Conservation (phyloP, 2,888 invertebrate species). For the Tinea trinotella region DNA sequence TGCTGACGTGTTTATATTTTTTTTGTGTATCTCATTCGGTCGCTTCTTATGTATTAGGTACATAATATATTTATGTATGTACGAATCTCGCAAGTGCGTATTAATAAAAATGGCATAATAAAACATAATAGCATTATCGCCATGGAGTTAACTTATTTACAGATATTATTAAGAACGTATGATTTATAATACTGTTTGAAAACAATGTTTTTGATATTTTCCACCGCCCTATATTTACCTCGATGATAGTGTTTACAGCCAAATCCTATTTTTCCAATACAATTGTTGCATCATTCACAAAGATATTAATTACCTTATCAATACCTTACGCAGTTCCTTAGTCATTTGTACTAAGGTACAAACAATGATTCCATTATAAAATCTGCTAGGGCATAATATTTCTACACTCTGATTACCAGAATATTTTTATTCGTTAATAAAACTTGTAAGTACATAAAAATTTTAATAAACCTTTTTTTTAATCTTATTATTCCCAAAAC, state of each 20-base stretch:
- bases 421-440: too few species aligned
- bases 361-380: too few species aligned
- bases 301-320: not conserved
- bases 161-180: not conserved
- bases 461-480: too few species aligned
- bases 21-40: slow-evolving; percentile 33
- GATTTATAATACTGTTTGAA: too few species aligned
- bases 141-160: not conserved
- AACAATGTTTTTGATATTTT: not conserved
- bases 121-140: slow-evolving; percentile 3
- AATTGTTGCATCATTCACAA: not conserved
- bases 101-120: slow-evolving; percentile 1
- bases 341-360: too few species aligned
- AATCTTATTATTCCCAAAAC: too few species aligned
- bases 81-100: not conserved
- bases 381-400: too few species aligned
- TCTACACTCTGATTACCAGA: too few species aligned
- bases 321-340: too few species aligned
- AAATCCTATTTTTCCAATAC: not conserved
- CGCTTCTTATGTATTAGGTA: slow-evolving; percentile 2
- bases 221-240: not conserved
- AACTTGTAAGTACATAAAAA: too few species aligned
- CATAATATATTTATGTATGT: too few species aligned
- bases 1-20: slow-evolving; percentile 68
- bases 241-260: not conserved